These are phyloP conservation scores for Oryzias javanicus DNA, from an alignment of 2,113 vertebrate genomes.

Conservation along the genomic window DNA sequence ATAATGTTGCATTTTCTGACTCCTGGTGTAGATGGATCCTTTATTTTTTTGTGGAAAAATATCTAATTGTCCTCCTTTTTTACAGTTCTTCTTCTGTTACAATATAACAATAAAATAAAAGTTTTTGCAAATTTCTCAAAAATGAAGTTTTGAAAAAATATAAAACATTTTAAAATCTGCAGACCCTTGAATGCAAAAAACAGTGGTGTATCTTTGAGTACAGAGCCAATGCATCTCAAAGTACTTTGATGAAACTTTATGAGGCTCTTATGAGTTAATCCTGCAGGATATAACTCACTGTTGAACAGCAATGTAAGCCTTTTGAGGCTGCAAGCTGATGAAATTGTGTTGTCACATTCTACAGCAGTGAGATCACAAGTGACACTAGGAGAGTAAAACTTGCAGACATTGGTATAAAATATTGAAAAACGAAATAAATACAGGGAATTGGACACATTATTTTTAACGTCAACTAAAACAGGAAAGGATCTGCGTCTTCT, in stretches of 20 bases:
- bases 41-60: neutral
- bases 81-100: no score
- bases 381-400: neutral
- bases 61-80: neutral
- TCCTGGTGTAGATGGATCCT: no score
- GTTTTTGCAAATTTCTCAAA: no score
- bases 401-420: neutral
- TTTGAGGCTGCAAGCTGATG: neutral
- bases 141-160: no score
- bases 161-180: no score
- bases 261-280: neutral
- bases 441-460: neutral
- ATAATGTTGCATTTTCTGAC: no score
- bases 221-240: no score
- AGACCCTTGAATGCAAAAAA: no score
- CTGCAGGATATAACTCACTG: neutral
- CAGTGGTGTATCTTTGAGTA: no score
- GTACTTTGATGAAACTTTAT: neutral
- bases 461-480: neutral
- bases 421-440: neutral
- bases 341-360: conserved; percentile 4
- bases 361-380: neutral
- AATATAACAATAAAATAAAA: neutral
- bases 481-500: neutral
- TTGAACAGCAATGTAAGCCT: neutral